Percentiles rank a stretch among this genome's conserved stretches.
Conservation (phyloP, 2,113 vertebrate species). For the Montifringilla adamsi region DNA sequence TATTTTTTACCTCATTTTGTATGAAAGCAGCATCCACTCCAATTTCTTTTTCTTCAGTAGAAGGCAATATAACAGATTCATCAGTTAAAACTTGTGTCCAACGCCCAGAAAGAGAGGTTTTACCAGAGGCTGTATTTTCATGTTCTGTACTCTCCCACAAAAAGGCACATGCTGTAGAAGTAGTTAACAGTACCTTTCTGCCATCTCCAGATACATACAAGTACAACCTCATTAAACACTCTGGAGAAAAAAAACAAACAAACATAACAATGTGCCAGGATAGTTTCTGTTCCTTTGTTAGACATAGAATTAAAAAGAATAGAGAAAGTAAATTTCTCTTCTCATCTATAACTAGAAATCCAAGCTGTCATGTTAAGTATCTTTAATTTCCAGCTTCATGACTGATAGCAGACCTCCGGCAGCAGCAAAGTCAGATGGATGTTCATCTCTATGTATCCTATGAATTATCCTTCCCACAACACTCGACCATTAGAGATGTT, state of each 20-base stretch:
- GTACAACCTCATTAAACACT: constrained; percentile 64
- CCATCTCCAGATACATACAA: constrained; percentile 87
- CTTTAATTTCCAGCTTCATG: background rate
- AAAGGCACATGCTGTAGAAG: constrained; percentile 76
- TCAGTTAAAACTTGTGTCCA: constrained; percentile 82
- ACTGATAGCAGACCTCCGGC: background rate
- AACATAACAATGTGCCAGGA: background rate
- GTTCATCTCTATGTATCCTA: background rate
- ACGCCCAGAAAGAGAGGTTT: constrained; percentile 69
- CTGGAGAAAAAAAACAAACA: constrained; percentile 40
- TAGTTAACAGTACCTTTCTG: constrained; percentile 75
- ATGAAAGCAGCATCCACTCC: constrained; percentile 79
- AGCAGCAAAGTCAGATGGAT: background rate
- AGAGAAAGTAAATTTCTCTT: background rate
- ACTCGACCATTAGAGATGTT: background rate
- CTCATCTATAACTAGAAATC: background rate
- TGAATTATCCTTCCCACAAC: background rate
- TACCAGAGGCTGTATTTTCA: constrained; percentile 44
- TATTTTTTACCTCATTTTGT: constrained; percentile 81
- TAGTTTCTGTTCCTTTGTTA: background rate
- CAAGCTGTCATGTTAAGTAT: background rate
- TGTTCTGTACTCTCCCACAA: constrained; percentile 85
- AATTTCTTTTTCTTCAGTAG: constrained; percentile 84
- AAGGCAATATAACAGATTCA: constrained; percentile 77
- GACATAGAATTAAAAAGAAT: background rate